Percentiles rank a stretch among this genome's conserved stretches.
Evolutionary conservation across 2,113 vertebrate genomes (phyloP).

Genomic region (Podarcis raffonei): DNA sequence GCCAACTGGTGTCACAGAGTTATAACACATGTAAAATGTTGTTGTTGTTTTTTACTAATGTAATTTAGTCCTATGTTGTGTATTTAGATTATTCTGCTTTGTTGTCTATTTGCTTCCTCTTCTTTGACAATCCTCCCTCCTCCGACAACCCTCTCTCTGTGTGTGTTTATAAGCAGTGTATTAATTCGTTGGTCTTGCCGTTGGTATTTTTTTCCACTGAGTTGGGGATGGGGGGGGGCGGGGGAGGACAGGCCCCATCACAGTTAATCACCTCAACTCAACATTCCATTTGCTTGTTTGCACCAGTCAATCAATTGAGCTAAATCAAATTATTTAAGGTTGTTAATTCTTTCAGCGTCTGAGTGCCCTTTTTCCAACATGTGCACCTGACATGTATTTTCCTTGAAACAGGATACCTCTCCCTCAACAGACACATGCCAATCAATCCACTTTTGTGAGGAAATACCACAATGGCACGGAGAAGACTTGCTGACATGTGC

Average conservation of each 20-base stretch:
- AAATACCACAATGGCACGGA: slow-evolving; percentile 37
- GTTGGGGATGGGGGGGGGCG: neutral
- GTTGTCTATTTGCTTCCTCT: slow-evolving; percentile 46
- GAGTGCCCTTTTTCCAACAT: neutral
- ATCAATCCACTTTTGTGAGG: slow-evolving; percentile 29
- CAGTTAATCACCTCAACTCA: slow-evolving; percentile 32
- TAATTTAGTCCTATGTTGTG: neutral
- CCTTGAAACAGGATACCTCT: slow-evolving; percentile 57
- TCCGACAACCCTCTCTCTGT: neutral
- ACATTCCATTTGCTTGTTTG: slow-evolving; percentile 29
- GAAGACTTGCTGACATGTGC: slow-evolving; percentile 13
- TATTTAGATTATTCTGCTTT: slow-evolving; percentile 46
- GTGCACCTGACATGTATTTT: slow-evolving; percentile 66
- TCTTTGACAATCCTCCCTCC: neutral
- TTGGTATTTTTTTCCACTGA: slow-evolving; percentile 29
- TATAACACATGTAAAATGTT: no score
- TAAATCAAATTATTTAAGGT: slow-evolving; percentile 34
- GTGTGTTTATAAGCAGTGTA: slow-evolving; percentile 45
- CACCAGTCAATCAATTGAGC: neutral
- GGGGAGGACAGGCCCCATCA: neutral
- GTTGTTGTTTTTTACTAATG: no score
- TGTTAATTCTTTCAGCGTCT: slow-evolving; percentile 27
- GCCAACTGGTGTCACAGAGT: no score
- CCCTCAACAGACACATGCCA: slow-evolving; percentile 40
- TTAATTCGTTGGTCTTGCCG: slow-evolving; percentile 28